Evolutionary conservation across 2,888 invertebrate species (phyloP), one percentile per base, ranked within the genome.

Genomic region (Leptopilina syphax): DNA sequence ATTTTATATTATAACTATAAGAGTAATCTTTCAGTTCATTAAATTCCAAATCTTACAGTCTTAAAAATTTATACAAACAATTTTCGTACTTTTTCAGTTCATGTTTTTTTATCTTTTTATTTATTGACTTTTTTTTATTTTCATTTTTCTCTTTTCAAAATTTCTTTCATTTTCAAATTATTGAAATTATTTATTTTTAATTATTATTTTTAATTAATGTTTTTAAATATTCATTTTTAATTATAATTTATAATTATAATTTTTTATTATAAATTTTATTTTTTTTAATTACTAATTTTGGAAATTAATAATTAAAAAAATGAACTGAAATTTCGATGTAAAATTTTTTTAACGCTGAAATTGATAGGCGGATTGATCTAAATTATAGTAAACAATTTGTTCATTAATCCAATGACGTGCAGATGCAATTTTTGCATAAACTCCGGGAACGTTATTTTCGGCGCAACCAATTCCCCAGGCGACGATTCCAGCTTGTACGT

Each of bases 381-480:
- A 89, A 65, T 93, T 93, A 79, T 93, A 90, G 67, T 91, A 93
- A 63, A 86, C 90, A 50, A 94, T 90, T 82, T 94, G 93, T 83
- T 94, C 93, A 84, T 95, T 95, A 82, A 97, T 95, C 97, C 97
- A 97, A 12, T 92, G 90, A 1, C 95, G 93, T 12, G 95, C 93
- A 54, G 93, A 89, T 0, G 94, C 93, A 1, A 97, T 94, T 88
- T 95, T 95, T 0, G 95, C 95, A 89, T 97, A 97, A 65, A 82
- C 84, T 78, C 96, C 96, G 0, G 96, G 96, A 27, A 94, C 93
- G 65, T 93, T 92, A 76, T 93, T 92, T 77, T 93, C 93, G 0
- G 96, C 96, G 86, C 97, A 97, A 0, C 95, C 96, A 83, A 97
- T 95, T 24, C 97, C 97, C 97, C 97, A 97, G 0, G 96, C 95